Percentiles rank a stretch among this genome's conserved stretches.
Conservation (phyloP, 2,797 vertebrate species). For the Eulemur mongoz region DNA sequence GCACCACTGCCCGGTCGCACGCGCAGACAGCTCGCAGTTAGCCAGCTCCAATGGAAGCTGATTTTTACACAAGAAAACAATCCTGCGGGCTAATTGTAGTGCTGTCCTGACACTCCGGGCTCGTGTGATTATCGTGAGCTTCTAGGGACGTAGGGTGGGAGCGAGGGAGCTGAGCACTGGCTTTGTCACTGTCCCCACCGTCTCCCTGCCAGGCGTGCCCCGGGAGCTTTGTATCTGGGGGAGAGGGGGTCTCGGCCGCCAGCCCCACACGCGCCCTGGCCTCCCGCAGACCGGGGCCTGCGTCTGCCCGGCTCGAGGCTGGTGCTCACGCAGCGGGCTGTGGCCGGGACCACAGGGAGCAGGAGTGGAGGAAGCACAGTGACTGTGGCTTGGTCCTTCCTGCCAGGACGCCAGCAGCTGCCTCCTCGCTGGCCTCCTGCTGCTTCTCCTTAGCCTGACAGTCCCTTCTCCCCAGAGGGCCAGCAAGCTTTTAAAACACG, state of each 20-base stretch:
- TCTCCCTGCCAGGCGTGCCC: not conserved
- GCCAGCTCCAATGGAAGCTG: not conserved
- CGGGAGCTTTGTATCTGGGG: not conserved
- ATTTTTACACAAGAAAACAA: slow-evolving; percentile 61
- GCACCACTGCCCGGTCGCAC: not conserved
- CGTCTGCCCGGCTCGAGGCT: not conserved
- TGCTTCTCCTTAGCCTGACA: not conserved
- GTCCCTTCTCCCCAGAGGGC: not conserved
- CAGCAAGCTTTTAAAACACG: not conserved
- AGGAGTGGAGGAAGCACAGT: not conserved
- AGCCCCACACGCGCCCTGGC: not conserved
- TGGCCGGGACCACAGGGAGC: not conserved
- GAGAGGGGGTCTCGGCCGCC: not conserved
- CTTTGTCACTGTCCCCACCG: not conserved
- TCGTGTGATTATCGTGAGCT: slow-evolving; percentile 10
- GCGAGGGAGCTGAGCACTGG: not conserved
- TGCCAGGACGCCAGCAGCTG: not conserved
- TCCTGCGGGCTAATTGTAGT: slow-evolving; percentile 60
- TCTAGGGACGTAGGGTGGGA: not conserved
- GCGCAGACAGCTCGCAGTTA: not conserved
- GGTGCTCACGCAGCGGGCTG: not conserved
- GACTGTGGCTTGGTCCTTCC: not conserved
- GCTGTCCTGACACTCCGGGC: not conserved
- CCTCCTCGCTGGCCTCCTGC: not conserved
- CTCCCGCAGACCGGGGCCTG: not conserved